phyloP scores from a whole-genome alignment of 2,113 vertebrate species.

The Arenaria interpres region DNA sequence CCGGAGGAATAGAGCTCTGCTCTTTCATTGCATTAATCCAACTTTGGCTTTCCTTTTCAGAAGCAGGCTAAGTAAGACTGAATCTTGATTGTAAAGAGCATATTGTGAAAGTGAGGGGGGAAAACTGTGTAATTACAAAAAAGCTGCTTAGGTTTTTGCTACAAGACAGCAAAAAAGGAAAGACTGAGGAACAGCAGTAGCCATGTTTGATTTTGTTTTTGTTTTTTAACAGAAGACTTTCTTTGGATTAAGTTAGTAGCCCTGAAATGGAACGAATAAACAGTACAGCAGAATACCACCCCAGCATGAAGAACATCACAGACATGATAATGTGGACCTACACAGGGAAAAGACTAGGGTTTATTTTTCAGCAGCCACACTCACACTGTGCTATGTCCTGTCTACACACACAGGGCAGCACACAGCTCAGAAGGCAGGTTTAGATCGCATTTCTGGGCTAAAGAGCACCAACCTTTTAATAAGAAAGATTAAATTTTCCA shows the following conservation, averaged over 20 bases:
- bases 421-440: neutral
- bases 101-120: neutral
- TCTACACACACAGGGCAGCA: neutral
- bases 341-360: neutral
- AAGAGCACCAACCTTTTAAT: neutral
- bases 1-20: neutral
- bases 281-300: neutral
- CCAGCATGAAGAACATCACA: neutral
- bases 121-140: neutral
- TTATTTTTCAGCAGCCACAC: neutral
- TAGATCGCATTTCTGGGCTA: neutral
- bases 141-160: neutral
- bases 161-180: neutral
- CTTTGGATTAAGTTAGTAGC: neutral
- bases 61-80: neutral
- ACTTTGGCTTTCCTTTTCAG: neutral
- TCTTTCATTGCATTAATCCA: neutral
- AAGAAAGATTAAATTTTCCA: neutral
- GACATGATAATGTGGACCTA: neutral
- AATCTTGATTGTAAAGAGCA: neutral
- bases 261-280: neutral
- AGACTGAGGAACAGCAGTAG: neutral
- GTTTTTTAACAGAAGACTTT: neutral
- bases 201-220: neutral
- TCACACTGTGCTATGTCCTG: neutral